Percentiles rank a stretch among this genome's conserved stretches.
Evolutionary conservation across 2,888 invertebrate genomes (phyloP).

Genomic region (Chloroclystis v-ata): DNA sequence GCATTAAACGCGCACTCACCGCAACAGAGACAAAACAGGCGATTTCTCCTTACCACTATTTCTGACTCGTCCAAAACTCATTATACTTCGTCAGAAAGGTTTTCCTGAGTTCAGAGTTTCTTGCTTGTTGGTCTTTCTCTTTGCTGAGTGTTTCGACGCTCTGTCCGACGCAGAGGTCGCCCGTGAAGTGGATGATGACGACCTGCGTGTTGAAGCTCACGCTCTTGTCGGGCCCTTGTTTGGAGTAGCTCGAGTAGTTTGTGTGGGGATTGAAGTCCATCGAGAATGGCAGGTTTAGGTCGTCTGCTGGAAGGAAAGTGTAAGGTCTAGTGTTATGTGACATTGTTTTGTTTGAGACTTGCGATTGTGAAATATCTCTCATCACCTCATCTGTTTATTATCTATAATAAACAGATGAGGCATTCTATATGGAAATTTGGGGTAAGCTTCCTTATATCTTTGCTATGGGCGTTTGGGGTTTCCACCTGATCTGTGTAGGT

Average conservation of each 20-base stretch:
- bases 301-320: slow-evolving; percentile 40
- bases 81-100: slow-evolving; percentile 73
- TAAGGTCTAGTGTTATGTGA: neutral
- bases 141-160: slow-evolving; percentile 80
- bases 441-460: too few relatives aligned
- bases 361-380: too few relatives aligned
- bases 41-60: slow-evolving; percentile 37
- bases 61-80: slow-evolving; percentile 69
- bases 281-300: slow-evolving; percentile 47
- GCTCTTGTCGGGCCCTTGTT: slow-evolving; percentile 63
- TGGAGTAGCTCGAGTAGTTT: slow-evolving; percentile 53
- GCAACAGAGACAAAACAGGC: slow-evolving; percentile 7
- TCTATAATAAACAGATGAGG: too few relatives aligned
- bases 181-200: slow-evolving; percentile 80
- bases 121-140: slow-evolving; percentile 80
- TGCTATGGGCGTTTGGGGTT: too few relatives aligned
- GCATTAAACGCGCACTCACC: neutral
- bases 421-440: too few relatives aligned
- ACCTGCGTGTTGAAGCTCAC: slow-evolving; percentile 77
- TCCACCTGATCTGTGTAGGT: too few relatives aligned
- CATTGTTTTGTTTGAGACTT: too few relatives aligned
- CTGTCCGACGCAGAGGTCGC: slow-evolving; percentile 72
- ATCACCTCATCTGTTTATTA: too few relatives aligned
- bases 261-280: slow-evolving; percentile 56
- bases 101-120: slow-evolving; percentile 80